Evolutionary conservation across 2,113 vertebrate species (phyloP).

Genomic region (Nothobranchius kuhntae): DNA sequence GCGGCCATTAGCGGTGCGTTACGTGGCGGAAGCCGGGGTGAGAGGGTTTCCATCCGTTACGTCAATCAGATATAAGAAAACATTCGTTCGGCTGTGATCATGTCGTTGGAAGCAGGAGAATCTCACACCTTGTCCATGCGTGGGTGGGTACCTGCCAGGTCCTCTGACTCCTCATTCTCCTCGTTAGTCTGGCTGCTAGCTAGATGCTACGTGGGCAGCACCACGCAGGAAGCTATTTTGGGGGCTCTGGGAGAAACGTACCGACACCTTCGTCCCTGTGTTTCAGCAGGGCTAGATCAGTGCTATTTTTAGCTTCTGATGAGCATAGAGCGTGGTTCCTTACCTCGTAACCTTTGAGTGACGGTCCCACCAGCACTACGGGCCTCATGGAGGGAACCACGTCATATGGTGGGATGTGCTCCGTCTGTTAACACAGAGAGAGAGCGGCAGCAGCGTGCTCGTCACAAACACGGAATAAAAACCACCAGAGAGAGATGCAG

Average conservation of each 20-base stretch:
- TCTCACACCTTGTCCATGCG: no score
- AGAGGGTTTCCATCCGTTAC: no score
- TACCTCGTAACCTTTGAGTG: constrained; percentile 96
- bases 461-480: constrained; percentile 8
- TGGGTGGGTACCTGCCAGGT: constrained; percentile 13
- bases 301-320: neutral
- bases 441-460: constrained; percentile 7
- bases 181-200: constrained; percentile 45
- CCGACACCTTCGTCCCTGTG: constrained; percentile 7
- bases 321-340: constrained; percentile 10
- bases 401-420: constrained; percentile 92
- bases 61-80: no score
- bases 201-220: constrained; percentile 39
- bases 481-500: neutral
- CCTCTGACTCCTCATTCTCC: constrained; percentile 39
- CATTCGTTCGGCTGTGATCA: no score
- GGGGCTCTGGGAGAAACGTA: constrained; percentile 1
- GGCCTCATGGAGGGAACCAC: constrained; percentile 98
- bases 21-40: no score
- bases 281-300: neutral
- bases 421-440: constrained; percentile 78
- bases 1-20: no score
- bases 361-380: constrained; percentile 94
- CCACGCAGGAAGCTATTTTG: constrained; percentile 42
- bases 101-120: neutral